Percentiles rank a stretch among this genome's conserved stretches.
Conservation (phyloP, 2,113 vertebrate species). For the Hyperopisus bebe region DNA sequence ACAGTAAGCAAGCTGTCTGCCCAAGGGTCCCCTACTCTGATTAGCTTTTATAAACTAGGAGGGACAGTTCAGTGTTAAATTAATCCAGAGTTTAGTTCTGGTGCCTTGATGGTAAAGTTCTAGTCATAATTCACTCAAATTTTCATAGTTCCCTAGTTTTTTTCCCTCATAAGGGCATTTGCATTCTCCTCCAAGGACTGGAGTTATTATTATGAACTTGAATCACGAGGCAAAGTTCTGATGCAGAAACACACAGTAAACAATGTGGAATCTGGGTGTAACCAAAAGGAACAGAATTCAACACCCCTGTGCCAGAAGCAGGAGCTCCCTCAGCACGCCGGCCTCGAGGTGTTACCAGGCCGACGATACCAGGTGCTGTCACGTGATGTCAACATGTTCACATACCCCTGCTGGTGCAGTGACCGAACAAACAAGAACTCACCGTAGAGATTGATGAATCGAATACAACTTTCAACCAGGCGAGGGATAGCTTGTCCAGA, state of each 20-base stretch:
- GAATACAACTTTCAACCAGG: constrained; percentile 94
- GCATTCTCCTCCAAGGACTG: background rate
- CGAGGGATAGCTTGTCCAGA: constrained; percentile 91
- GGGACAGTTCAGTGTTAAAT: constrained; percentile 38
- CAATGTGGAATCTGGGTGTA: constrained; percentile 30
- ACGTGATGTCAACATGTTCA: background rate
- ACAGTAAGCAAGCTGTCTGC: constrained; percentile 21
- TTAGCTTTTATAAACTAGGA: constrained; percentile 43
- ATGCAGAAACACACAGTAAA: constrained; percentile 24
- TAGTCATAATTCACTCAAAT: background rate
- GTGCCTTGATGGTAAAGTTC: constrained; percentile 7
- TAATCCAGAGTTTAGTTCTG: constrained; percentile 31
- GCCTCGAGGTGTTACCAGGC: background rate
- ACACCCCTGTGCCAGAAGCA: background rate
- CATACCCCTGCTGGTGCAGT: background rate
- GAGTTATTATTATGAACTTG: background rate
- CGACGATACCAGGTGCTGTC: background rate
- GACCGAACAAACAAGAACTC: constrained; percentile 41
- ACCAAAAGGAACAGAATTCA: constrained; percentile 23
- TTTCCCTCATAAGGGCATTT: constrained; percentile 1
- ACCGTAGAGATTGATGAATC: constrained; percentile 98
- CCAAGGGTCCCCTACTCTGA: constrained; percentile 35
- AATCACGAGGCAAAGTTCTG: background rate
- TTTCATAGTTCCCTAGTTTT: background rate
- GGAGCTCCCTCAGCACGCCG: constrained; percentile 27